These are phyloP conservation scores for Strigamia maritima DNA, from an alignment of 2,888 invertebrate species.

Conservation along the genomic window DNA sequence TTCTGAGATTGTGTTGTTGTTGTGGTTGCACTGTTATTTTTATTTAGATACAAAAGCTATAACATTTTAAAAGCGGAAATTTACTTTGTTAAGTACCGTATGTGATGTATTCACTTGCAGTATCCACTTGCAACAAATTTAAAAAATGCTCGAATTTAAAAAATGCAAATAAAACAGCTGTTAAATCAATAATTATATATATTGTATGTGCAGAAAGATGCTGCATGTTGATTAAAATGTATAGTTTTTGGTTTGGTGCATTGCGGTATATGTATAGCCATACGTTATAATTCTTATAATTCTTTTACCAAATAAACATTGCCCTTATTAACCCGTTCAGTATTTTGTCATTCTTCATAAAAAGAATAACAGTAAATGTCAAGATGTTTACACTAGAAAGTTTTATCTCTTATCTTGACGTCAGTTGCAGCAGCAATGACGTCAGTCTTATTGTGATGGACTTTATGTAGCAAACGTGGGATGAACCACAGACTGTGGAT, in stretches of 20 bases:
- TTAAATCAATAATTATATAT: no score
- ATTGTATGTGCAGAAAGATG: no score
- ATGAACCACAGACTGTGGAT: no score
- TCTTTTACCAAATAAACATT: not conserved
- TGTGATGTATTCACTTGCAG: no score
- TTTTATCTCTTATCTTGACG: not conserved
- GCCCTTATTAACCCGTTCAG: constrained; percentile 15
- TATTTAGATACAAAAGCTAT: no score
- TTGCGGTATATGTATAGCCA: not conserved
- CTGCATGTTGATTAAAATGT: no score
- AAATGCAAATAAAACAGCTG: no score
- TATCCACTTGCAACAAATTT: no score
- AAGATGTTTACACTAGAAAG: not conserved
- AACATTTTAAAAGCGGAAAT: no score
- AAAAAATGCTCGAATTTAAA: no score
- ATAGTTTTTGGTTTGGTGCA: not conserved
- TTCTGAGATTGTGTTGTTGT: not conserved
- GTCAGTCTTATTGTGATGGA: constrained; percentile 5
- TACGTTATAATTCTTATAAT: not conserved
- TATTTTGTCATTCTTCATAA: not conserved
- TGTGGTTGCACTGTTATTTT: not conserved
- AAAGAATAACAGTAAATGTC: not conserved
- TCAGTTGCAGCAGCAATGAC: not conserved
- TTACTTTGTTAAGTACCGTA: no score
- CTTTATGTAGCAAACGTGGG: constrained; percentile 3